These are phyloP conservation scores for Myrmecophaga tridactyla DNA, from an alignment of 2,113 vertebrate genomes.

Conservation along the genomic window DNA sequence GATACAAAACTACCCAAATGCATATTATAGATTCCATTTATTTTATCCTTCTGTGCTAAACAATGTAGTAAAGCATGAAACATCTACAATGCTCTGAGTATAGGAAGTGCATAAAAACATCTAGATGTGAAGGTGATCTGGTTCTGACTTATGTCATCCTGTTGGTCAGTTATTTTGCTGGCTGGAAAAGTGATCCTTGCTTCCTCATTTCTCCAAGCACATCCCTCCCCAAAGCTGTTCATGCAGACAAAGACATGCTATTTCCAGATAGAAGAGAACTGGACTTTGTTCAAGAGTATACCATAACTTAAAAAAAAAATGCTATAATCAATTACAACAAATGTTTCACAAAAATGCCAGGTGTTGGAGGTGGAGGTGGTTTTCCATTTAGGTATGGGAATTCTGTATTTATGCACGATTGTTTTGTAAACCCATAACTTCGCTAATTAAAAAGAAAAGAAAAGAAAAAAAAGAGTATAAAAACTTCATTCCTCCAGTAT, in stretches of 20 bases:
- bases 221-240: neutral
- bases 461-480: too few relatives aligned
- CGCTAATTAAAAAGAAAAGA: too few relatives aligned
- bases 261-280: neutral
- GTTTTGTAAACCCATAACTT: too few relatives aligned
- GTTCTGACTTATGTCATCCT: neutral
- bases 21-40: neutral
- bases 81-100: neutral
- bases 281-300: neutral
- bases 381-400: too few relatives aligned
- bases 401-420: too few relatives aligned
- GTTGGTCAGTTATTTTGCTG: neutral
- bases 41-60: neutral
- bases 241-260: neutral
- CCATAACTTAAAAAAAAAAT: too few relatives aligned
- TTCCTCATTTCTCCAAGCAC: neutral
- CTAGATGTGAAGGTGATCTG: neutral
- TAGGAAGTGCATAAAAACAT: neutral
- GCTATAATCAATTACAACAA: too few relatives aligned
- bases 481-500: too few relatives aligned
- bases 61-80: neutral
- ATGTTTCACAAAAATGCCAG: too few relatives aligned
- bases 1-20: neutral
- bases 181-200: neutral
- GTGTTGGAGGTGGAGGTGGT: too few relatives aligned